Base-by-base conservation (phyloP, 2,113 vertebrate species). In the Passer montanus region DNA sequence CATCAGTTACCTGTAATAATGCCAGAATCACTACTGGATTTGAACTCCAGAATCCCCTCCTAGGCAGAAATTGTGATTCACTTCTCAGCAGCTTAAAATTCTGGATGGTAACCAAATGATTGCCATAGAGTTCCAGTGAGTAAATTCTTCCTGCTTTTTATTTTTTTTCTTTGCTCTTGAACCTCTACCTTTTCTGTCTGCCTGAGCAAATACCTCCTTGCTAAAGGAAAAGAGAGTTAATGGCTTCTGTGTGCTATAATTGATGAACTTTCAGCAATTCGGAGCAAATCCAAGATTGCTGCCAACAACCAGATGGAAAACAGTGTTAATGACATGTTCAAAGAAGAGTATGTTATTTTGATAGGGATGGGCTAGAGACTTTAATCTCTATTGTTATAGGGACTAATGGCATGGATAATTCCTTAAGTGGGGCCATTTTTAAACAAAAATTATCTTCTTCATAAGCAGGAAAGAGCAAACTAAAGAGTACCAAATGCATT, bases 301-400 rank as follows among this genome's bases (percentile, higher is more conserved):
- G 95, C 95, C 96, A 97, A 84, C 84, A 95, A 39, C 96, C 96
- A 97, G 95, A 97, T 97, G 97, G 93, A 93, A 94, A 96, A 79
- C 90, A 91, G 95, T 97, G 96, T 96, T 95, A 96, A 97, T 97
- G 97, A 97, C 91, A 89, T 95, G 94, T 95, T 97, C 97, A 97
- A 97, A 97, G 96, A 94, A 79, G 91, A 94, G 93, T 74, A 79
- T 96, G 91, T 91, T 97, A 90, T 96, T 97, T 96, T 96, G 95
- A 97, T 95, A 97, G 92, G 79, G 91, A 93, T 93, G 81, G 72
- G 77, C 80, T 94, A 95, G 92, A 89, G 84, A 95, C 95, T 97
- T 97, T 96, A 97, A 97, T 96, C 94, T 96, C 88, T 91, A 94
- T 97, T 96, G 95, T 97, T 96, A 79, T 81, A 85, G 60, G 83